phyloP scores from a whole-genome alignment of 2,888 invertebrate species.

The Agapetus fuscipes region DNA sequence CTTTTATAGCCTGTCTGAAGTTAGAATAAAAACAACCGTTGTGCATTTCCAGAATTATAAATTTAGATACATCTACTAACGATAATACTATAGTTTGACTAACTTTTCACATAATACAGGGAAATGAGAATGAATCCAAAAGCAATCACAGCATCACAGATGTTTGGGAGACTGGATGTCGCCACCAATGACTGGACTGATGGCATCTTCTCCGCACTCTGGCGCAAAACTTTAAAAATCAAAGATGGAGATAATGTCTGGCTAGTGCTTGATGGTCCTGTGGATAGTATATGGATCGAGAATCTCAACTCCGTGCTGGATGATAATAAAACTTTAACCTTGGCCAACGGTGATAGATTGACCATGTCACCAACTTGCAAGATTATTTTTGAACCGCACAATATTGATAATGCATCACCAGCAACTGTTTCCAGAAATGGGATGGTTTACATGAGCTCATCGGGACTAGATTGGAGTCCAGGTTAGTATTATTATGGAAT shows the following conservation, averaged over 20 bases:
- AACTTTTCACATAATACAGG: too few species aligned
- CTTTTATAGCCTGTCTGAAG: too few species aligned
- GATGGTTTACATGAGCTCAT: conserved; percentile 96
- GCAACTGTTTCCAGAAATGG: conserved; percentile 93
- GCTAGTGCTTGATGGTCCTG: conserved; percentile 92
- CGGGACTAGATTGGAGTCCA: conserved; percentile 88
- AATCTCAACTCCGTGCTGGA: conserved; percentile 95
- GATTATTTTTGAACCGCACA: conserved; percentile 94
- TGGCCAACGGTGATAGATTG: conserved; percentile 91
- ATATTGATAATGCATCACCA: conserved; percentile 95
- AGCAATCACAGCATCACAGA: conserved; percentile 93
- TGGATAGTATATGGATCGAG: conserved; percentile 97
- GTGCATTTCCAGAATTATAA: too few species aligned
- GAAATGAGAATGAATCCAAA: conserved; percentile 99
- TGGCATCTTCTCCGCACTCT: conserved; percentile 93
- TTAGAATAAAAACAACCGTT: too few species aligned
- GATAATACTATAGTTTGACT: too few species aligned
- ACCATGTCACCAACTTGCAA: conserved; percentile 92
- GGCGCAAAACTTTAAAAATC: conserved; percentile 87
- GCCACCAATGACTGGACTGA: conserved; percentile 99
- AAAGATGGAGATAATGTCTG: conserved; percentile 86
- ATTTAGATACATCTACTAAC: too few species aligned
- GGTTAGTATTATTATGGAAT: conserved; percentile 30
- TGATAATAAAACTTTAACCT: conserved; percentile 89
- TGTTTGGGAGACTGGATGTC: conserved; percentile 94